phyloP scores from a whole-genome alignment of 2,797 vertebrate species.

The Fistularia tabacaria region DNA sequence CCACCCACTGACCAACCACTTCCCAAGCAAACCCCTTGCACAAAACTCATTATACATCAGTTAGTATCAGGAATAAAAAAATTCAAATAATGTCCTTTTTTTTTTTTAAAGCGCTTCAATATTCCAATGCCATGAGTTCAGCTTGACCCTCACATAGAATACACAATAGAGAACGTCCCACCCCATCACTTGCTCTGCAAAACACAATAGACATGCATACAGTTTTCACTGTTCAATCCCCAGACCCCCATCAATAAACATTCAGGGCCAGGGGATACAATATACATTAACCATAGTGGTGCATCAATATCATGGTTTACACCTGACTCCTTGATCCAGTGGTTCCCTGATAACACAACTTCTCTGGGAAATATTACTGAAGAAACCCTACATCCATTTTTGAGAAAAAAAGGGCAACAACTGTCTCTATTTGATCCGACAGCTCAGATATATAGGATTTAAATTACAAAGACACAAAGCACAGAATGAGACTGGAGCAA shows the following conservation, averaged over 20 bases:
- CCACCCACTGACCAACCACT: conserved; percentile 25
- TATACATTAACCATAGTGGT: conserved; percentile 60
- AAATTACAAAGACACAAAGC: conserved; percentile 48
- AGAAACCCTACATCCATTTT: conserved; percentile 3
- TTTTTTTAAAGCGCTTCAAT: conserved; percentile 60
- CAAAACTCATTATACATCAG: conserved; percentile 73
- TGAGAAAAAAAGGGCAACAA: conserved; percentile 23
- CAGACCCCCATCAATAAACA: conserved; percentile 50
- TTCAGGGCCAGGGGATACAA: conserved; percentile 68
- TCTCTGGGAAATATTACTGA: conserved; percentile 23
- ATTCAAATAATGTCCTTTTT: conserved; percentile 44
- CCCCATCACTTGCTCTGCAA: conserved; percentile 63
- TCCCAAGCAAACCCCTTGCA: conserved; percentile 65
- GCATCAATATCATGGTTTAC: conserved; percentile 44
- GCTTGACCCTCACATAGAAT: conserved; percentile 66
- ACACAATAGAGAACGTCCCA: conserved; percentile 57
- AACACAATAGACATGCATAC: conserved; percentile 77
- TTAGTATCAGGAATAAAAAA: conserved; percentile 72
- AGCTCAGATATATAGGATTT: conserved; percentile 41
- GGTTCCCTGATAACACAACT: conserved; percentile 58
- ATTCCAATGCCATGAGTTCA: conserved; percentile 63
- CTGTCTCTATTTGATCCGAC: conserved; percentile 25
- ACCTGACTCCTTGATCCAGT: conserved; percentile 47
- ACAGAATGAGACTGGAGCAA: conserved; percentile 41
- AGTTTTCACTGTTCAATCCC: conserved; percentile 54